Evolutionary conservation across 2,888 invertebrate genomes (phyloP), one percentile per base, ranked within the genome.

Genomic region (Mesochorus sp.): DNA sequence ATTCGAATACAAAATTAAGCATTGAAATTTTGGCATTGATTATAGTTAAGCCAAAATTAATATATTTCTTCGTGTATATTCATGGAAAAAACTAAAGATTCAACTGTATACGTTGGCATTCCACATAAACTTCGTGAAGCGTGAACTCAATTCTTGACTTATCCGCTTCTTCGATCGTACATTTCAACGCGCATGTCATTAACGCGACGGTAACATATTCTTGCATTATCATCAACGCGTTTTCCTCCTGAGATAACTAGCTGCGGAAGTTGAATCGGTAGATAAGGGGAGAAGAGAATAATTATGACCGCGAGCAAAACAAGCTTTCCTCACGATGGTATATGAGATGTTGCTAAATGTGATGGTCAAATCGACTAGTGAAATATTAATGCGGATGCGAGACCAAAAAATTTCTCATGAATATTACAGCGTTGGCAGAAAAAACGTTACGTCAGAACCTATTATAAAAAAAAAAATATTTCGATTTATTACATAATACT

Each of bases 181-280:
- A 66, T 67, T 59, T 57, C 51, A 66, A 59, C 49, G 31, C 59
- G 59, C 51, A 42, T 59, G 28, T 66, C 26, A 66, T 66, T 66
- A 59, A 26, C 55, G 53, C n/a, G 12, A 21, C 34, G 51, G 17
- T 42, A 31, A 67, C 51, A 74, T 74, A 74, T 44, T 67, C 59
- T 74, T 67, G 67, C 67, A 74, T 74, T 42, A 57, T 49, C 14
- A 61, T 53, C 42, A 34, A 51, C 57, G 10, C 66, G 49, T 37
- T 49, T 12, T n/a, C 37, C 28, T 42, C 14, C 49, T 14, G 24
- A 51, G 31, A 66, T 51, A 51, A 53, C 67, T 21, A 44, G 21
- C 28, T 19, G 19, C n/a, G 14, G 14, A 6, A 47, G 31, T 8
- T n/a, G 4, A 31, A 14, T n/a, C 12, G 26, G 3, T 3, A 42